Evolutionary conservation across 2,797 vertebrate species (phyloP), one percentile per base, ranked within the genome.

Genomic region (Loriculus beryllinus): DNA sequence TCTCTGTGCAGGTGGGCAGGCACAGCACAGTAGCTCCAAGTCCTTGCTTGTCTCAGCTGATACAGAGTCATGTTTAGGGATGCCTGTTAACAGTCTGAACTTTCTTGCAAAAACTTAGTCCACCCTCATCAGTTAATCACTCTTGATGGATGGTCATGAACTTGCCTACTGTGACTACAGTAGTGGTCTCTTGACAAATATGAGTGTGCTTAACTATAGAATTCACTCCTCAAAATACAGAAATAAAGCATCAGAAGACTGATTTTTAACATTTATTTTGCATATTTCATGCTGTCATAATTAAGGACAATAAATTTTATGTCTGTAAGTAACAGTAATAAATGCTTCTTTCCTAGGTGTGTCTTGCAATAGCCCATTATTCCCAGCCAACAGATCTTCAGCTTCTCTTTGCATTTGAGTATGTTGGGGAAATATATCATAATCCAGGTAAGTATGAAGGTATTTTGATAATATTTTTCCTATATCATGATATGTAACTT

Each of bases 381-480:
- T 99, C 99, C 82, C 99, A 99, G 93, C 99, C 99, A 85, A 99
- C 99, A 2, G 99, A 99, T 97, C 98, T 99, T 81, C 99, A 99
- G 94, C 98, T 99, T 86, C 98, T 99, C 82, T 99, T 99, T 98
- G 99, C 99, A 28, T 99, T 99, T 97, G 99, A 99, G 96, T 99
- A 99, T 95, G 98, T 99, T 93, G 98, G 98, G 82, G 98, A 98
- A 88, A 98, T 98, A 85, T 99, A 99, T 97, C 98, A 99, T 96
- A 98, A 98, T 97, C 96, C 97, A 97, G 98, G 98, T 98, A 97
- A 97, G 91, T 77, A 92, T 95, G 69, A 89, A 92, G 90, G 56
- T 80, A 69, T 80, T 95, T 67, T 92, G 37, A 76, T 90, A 81
- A 56, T 63, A 78, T 94, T 77, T 94, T 71, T 90, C 40, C n/a